These are phyloP conservation scores for Laterallus jamaicensis DNA, from an alignment of 2,113 vertebrate species.

Conservation along the genomic window DNA sequence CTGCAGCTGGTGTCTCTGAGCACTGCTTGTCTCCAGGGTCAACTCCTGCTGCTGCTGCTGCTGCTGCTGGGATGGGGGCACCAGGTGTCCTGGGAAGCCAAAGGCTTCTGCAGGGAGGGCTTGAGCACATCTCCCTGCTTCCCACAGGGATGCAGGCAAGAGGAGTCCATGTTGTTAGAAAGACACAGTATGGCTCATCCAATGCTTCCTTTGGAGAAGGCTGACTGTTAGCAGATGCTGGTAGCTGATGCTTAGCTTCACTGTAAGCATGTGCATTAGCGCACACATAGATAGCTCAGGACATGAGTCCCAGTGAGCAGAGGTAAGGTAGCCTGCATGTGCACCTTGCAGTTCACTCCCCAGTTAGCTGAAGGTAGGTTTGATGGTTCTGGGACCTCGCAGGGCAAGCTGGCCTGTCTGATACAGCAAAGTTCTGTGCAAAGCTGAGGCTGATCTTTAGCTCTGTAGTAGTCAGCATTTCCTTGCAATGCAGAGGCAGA, in stretches of 20 bases:
- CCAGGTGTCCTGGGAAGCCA: fast-evolving
- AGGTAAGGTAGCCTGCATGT: not conserved
- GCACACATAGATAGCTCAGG: not conserved
- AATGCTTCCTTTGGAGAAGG: not conserved
- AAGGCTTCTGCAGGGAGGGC: fast-evolving
- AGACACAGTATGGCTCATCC: not conserved
- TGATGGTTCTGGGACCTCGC: not conserved
- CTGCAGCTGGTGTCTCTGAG: not conserved
- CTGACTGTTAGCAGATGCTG: not conserved
- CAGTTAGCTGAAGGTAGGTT: fast-evolving
- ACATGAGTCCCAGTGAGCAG: not conserved
- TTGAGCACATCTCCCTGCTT: not conserved
- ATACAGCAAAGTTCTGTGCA: not conserved
- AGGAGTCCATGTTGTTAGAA: fast-evolving
- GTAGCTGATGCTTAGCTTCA: not conserved
- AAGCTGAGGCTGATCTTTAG: not conserved
- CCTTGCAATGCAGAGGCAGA: not conserved
- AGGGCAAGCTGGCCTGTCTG: not conserved
- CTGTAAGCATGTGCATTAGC: not conserved
- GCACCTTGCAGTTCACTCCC: not conserved
- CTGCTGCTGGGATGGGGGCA: fast-evolving
- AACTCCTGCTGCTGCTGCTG: not conserved
- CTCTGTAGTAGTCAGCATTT: not conserved
- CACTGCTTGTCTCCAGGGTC: not conserved
- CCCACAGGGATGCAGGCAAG: not conserved